Conservation (phyloP, 2,888 invertebrate species). For the Andrena dorsata region DNA sequence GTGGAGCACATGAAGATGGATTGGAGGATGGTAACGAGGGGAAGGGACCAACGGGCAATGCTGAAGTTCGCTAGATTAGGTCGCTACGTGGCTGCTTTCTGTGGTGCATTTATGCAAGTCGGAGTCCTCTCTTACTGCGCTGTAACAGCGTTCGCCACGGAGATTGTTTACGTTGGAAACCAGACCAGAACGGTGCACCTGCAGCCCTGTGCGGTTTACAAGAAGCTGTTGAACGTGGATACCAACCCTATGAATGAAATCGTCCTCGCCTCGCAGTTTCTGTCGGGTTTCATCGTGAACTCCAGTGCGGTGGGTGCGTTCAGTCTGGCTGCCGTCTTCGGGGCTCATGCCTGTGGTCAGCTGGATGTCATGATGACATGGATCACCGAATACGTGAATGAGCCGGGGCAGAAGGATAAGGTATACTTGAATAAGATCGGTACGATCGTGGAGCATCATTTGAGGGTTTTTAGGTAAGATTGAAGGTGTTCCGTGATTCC, state of each 20-base stretch:
- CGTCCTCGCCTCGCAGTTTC: conserved; percentile 60
- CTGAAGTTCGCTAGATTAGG: conserved; percentile 67
- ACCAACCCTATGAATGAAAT: conserved; percentile 65
- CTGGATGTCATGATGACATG: conserved; percentile 59
- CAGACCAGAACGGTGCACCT: conserved; percentile 46
- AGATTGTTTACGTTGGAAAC: conserved; percentile 46
- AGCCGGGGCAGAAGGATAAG: neutral
- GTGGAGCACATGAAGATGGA: conserved; percentile 69
- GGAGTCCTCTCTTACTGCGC: conserved; percentile 57
- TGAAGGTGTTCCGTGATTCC: neutral
- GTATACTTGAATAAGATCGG: conserved; percentile 12
- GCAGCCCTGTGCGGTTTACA: conserved; percentile 61
- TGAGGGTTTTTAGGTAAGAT: conserved; percentile 54
- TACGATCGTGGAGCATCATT: conserved; percentile 65
- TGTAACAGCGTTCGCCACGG: conserved; percentile 7
- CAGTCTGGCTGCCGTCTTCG: conserved; percentile 65
- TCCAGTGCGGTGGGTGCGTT: conserved; percentile 56
- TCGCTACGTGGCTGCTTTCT: conserved; percentile 56
- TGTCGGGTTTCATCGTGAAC: conserved; percentile 57
- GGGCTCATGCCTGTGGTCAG: conserved; percentile 73
- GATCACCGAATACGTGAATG: conserved; percentile 58
- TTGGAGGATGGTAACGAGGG: conserved; percentile 60
- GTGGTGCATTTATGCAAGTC: conserved; percentile 54
- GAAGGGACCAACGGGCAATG: conserved; percentile 68
- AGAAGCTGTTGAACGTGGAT: conserved; percentile 53